Percentiles rank a stretch among this genome's conserved stretches.
Conservation (phyloP, 1,140 invertebrate genomes). For the Drosophila ohnishii region DNA sequence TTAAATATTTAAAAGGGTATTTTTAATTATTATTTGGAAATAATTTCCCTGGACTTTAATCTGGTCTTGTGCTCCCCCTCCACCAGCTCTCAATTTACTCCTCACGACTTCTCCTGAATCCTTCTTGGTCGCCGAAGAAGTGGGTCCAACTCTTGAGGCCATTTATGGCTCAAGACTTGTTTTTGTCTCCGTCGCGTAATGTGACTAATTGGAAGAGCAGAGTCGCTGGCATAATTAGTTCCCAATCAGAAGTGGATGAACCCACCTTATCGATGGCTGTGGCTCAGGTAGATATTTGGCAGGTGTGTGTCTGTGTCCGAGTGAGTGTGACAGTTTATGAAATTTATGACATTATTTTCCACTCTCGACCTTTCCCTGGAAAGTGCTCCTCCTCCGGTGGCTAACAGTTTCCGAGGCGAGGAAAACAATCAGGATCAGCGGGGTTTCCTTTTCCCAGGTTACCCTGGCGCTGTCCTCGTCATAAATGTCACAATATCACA, state of each 20-base stretch:
- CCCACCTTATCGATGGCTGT: constrained; percentile 11
- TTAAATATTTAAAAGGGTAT: not conserved
- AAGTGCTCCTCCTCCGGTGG: constrained; percentile 15
- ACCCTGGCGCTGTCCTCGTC: constrained; percentile 23
- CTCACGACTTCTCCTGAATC: constrained; percentile 3
- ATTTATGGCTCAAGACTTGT: constrained; percentile 24
- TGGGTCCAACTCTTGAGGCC: constrained; percentile 1
- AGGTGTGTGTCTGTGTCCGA: constrained; percentile 20
- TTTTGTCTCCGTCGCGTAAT: constrained; percentile 28
- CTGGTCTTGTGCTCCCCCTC: not conserved
- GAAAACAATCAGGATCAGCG: constrained; percentile 22
- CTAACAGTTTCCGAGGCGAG: constrained; percentile 14
- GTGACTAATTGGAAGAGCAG: constrained; percentile 35
- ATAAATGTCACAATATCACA: constrained; percentile 65
- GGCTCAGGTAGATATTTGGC: constrained; percentile 28
- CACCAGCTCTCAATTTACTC: constrained; percentile 23
- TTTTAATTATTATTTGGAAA: constrained; percentile 1
- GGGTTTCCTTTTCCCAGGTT: not conserved
- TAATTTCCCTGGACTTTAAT: not conserved
- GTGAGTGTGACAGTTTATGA: constrained; percentile 29
- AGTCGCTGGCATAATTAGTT: constrained; percentile 27
- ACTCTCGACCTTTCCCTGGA: constrained; percentile 26
- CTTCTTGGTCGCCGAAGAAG: constrained; percentile 10
- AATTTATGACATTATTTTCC: constrained; percentile 49
- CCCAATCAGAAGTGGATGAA: constrained; percentile 34